Conservation (phyloP, 2,888 invertebrate species). For the Cryptus viduatorius region DNA sequence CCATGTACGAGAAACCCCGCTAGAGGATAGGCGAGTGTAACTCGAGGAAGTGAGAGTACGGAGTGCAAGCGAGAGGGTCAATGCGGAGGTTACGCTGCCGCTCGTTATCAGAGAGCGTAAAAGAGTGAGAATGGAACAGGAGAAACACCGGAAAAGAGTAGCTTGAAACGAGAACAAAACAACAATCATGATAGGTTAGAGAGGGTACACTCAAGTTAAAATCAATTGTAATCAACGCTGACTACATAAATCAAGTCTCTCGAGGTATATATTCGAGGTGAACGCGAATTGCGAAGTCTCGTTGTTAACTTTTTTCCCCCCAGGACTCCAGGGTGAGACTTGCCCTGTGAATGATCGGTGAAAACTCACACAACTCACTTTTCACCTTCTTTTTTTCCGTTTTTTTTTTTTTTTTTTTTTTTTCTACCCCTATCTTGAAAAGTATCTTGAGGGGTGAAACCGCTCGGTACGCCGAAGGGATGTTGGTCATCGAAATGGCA, state of each 20-base stretch:
- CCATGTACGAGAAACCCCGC: constrained; percentile 26
- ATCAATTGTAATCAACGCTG: constrained; percentile 81
- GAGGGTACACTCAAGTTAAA: constrained; percentile 71
- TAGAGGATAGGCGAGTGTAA: constrained; percentile 1
- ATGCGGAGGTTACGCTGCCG: constrained; percentile 39
- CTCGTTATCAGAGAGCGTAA: constrained; percentile 41
- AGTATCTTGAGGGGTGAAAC: not conserved
- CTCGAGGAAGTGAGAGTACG: constrained; percentile 25
- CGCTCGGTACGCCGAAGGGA: constrained; percentile 11
- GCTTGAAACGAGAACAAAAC: constrained; percentile 49
- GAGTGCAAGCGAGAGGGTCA: constrained; percentile 39
- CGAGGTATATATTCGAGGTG: constrained; percentile 50
- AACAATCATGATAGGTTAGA: constrained; percentile 12
- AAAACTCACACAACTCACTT: constrained; percentile 50
- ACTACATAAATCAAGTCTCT: constrained; percentile 79
- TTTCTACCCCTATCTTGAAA: not conserved
- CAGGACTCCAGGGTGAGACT: not conserved
- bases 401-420: constrained; percentile 34
- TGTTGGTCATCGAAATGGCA: constrained; percentile 34
- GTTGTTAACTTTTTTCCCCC: not conserved
- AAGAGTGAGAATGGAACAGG: constrained; percentile 3
- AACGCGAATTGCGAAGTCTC: not conserved
- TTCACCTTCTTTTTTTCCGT: constrained; percentile 30
- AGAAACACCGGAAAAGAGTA: not conserved
- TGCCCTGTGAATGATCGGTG: not conserved